Conservation (phyloP, 2,888 invertebrate genomes). For the Tortricodes alternella region DNA sequence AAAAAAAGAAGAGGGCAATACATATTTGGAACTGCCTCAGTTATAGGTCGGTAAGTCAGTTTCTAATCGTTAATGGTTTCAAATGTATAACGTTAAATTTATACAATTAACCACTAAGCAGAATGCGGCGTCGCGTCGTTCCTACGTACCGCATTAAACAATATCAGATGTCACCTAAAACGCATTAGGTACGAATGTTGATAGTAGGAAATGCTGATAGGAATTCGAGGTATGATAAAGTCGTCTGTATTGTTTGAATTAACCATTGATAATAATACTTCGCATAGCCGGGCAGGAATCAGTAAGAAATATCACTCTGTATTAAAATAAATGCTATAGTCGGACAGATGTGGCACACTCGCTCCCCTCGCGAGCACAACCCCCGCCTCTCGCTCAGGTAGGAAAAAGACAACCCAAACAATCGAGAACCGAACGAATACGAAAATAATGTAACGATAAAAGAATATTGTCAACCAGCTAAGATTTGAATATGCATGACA, state of each 20-base stretch:
- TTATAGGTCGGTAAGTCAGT: too few relatives aligned
- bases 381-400: conserved; percentile 61
- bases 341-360: conserved; percentile 51
- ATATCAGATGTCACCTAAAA: conserved; percentile 16
- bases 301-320: conserved; percentile 8
- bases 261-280: not conserved
- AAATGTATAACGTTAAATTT: too few relatives aligned
- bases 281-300: not conserved
- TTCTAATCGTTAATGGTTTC: not conserved
- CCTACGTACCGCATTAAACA: not conserved
- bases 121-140: not conserved
- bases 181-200: not conserved
- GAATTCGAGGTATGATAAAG: conserved; percentile 3
- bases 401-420: conserved; percentile 36
- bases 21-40: conserved; percentile 33
- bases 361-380: conserved; percentile 44
- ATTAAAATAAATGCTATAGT: conserved; percentile 18
- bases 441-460: conserved; percentile 39
- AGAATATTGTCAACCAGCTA: too few relatives aligned
- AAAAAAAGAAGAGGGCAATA: conserved; percentile 45
- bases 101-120: too few relatives aligned
- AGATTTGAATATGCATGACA: not conserved
- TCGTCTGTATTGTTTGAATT: conserved; percentile 8
- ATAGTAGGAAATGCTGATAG: conserved; percentile 7
- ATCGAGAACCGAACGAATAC: conserved; percentile 33